phyloP scores from a whole-genome alignment of 2,888 invertebrate genomes.

The Onchidella celtica region DNA sequence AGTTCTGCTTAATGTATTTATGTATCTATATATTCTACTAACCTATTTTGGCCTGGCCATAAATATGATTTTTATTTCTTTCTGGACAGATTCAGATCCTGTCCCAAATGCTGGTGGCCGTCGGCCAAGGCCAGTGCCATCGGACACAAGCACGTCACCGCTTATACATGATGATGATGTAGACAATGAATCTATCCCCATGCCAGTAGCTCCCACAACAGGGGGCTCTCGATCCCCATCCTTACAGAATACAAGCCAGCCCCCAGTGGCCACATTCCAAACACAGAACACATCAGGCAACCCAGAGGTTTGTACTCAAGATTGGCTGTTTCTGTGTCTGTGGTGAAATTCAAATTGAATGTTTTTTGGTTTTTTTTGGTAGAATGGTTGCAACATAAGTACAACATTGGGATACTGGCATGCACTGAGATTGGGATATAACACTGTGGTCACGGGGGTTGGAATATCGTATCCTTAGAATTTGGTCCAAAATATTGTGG shows the following conservation, averaged over 20 bases:
- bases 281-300: conserved; percentile 31
- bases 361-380: too few species aligned
- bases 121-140: neutral
- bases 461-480: too few species aligned
- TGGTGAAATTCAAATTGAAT: too few species aligned
- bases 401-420: too few species aligned
- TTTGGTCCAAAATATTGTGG: too few species aligned
- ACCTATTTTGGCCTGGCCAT: too few species aligned
- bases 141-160: conserved; percentile 44
- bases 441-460: too few species aligned
- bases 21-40: too few species aligned
- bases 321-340: too few species aligned
- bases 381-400: too few species aligned
- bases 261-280: conserved; percentile 42
- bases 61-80: neutral
- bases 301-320: conserved; percentile 1
- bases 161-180: conserved; percentile 63
- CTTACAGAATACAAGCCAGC: conserved; percentile 18
- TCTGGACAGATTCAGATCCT: conserved; percentile 12
- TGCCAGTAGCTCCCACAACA: conserved; percentile 61
- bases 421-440: too few species aligned
- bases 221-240: conserved; percentile 39
- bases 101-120: neutral
- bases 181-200: conserved; percentile 67
- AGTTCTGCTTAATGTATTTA: too few species aligned